Evolutionary conservation across 2,888 invertebrate genomes (phyloP), one percentile per base, ranked within the genome.

Genomic region (Adelognathus sp.): DNA sequence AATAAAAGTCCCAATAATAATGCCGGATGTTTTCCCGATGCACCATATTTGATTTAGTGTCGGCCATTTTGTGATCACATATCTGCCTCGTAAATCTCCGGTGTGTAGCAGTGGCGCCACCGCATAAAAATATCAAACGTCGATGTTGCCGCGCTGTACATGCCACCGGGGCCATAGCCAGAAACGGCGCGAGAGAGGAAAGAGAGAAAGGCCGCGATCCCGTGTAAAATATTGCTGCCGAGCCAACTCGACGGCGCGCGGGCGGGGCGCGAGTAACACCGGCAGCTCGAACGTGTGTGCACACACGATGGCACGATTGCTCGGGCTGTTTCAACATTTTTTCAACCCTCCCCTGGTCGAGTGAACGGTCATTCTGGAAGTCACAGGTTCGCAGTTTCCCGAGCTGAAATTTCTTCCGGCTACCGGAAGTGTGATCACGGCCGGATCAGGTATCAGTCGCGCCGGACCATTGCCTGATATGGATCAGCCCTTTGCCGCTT

Each of bases 1-100:
- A 91, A 91, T 91, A 91, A 91, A 91, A 91, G 91, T 91, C 91
- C 91, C 90, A 91, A 91, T 91, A 91, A 91, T 91, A 91, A 91
- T 91, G 91, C 91, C 89, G 90, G 89, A 90, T 90, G 90, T 91
- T 91, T 91, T 91, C 91, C 69, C 91, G 89, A 90, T 90, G 91
- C 91, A 88, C 88, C 88, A 86, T 85, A 89, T 90, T 91, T 91
- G 91, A 91, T 91, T 91, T 91, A 91, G 90, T 90, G 89, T 88
- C 89, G 90, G 91, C 91, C 91, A 91, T 91, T 91, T 91, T 91
- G 91, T 88, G 91, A 91, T 91, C 91, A 90, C 91, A 90, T 91
- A 91, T 91, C 91, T 91, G 91, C 89, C 90, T 91, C 91, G 91
- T 91, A 91, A 91, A 91, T 91, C 91, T 90, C 90, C 74, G n/a